Percentiles rank a stretch among this genome's conserved stretches.
Conservation (phyloP, 2,888 invertebrate species). For the Cepaea hortensis region DNA sequence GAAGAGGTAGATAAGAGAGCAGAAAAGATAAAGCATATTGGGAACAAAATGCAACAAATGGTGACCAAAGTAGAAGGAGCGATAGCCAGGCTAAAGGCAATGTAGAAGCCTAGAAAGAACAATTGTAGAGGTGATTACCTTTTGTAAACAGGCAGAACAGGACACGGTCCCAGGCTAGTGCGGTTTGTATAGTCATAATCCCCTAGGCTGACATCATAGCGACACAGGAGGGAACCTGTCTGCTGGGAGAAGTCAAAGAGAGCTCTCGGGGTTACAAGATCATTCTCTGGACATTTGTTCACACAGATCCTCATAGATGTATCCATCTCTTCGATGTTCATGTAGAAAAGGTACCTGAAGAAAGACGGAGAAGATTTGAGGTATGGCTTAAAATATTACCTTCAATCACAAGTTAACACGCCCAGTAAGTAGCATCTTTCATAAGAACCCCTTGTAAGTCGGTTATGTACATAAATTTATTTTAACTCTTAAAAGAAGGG, state of each 20-base stretch:
- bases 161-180: conserved; percentile 83
- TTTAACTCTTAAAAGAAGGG: too few relatives aligned
- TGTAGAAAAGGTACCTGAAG: conserved; percentile 86
- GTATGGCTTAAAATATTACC: background rate
- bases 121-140: conserved; percentile 78
- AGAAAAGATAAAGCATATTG: background rate
- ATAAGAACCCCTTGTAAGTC: background rate
- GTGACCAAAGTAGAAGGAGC: background rate
- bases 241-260: conserved; percentile 84
- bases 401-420: background rate
- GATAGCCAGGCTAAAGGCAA: background rate
- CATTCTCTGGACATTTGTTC: conserved; percentile 87
- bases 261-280: conserved; percentile 82
- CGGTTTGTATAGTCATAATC: conserved; percentile 55
- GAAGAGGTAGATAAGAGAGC: too few relatives aligned
- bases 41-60: background rate
- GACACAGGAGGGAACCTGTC: conserved; percentile 87
- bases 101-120: background rate
- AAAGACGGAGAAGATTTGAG: background rate
- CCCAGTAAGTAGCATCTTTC: background rate
- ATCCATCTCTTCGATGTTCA: conserved; percentile 86
- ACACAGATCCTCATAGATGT: conserved; percentile 92
- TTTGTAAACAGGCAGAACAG: conserved; percentile 85
- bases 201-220: conserved; percentile 76
- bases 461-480: too few relatives aligned